Base-by-base conservation (phyloP, 2,113 vertebrate species). In the Oncorhynchus tshawytscha region DNA sequence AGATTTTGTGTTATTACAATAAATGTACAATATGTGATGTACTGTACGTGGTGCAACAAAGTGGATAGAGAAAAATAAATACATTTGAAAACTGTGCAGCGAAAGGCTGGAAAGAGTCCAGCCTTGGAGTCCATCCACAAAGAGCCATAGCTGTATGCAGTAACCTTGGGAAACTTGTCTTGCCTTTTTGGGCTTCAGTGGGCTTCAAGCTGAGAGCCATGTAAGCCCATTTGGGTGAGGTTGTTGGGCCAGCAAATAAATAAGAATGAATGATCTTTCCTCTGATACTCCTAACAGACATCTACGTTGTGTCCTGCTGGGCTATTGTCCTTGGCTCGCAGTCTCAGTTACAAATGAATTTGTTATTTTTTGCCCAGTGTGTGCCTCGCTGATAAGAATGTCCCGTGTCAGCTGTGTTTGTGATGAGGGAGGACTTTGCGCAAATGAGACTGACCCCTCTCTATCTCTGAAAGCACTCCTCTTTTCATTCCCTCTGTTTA, bases 341-440 rank as follows among this genome's bases (percentile, higher is more conserved):
- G 80, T 79, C 80, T 3, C 65, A 72, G 84, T 80, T 88, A 89
- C 86, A 90, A 89, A 90, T 89, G 78, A 91, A 88, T 85, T 79
- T 73, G 83, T 86, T 91, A 86, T 82, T 87, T 87, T 11, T 78
- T 83, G 82, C 77, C 70, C 76, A 67, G 78, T 80, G 87, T 87
- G 88, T 75, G 74, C 77, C 81, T 77, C 73, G 60, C 86, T 89
- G 89, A 92, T 92, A 92, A 91, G 90, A 91, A 90, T 87, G 88
- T 92, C 83, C 84, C 76, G 82, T 90, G 88, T 90, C 91, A 90
- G 87, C 86, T 70, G 77, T 73, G 71, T 80, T 76, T 65, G 59
- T 77, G 68, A 85, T 13, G 77, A 70, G 70, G 84, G 82, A 86
- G 78, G 83, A 80, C 85, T 84, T 78, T 59, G 83, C 87, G 84